Evolutionary conservation across 2,888 invertebrate genomes (phyloP).

Genomic region (Orchesella flavescens): DNA sequence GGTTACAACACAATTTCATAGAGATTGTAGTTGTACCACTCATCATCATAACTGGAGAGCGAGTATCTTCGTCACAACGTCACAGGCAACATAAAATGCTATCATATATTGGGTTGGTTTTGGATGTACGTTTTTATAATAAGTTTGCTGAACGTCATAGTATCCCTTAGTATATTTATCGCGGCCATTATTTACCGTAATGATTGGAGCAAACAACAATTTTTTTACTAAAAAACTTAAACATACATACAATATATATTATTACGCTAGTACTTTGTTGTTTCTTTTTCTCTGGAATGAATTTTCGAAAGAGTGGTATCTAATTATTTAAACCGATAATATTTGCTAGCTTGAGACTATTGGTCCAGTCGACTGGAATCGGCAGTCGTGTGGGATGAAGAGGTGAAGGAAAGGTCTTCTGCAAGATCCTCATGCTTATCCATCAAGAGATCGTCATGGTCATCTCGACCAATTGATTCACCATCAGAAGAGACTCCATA

Average conservation of each 20-base stretch:
- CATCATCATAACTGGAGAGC: neutral
- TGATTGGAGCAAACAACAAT: conserved; percentile 18
- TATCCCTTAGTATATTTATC: too few relatives aligned
- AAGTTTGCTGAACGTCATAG: neutral
- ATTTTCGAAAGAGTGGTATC: conserved; percentile 59
- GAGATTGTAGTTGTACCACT: neutral
- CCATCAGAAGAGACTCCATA: conserved; percentile 70
- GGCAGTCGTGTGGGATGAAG: conserved; percentile 69
- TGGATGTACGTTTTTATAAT: neutral
- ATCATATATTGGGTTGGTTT: neutral
- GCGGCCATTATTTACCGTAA: too few relatives aligned
- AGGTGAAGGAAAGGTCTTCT: conserved; percentile 72
- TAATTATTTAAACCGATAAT: conserved; percentile 5
- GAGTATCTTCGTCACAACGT: too few relatives aligned
- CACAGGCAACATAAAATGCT: too few relatives aligned
- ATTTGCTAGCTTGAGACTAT: conserved; percentile 64
- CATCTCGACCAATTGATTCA: conserved; percentile 71
- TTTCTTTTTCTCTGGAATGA: conserved; percentile 51
- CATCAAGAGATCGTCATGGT: conserved; percentile 69
- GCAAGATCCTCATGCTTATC: conserved; percentile 72
- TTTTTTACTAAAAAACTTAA: neutral
- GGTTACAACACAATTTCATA: neutral
- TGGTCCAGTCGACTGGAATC: conserved; percentile 71
- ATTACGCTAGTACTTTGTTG: conserved; percentile 14
- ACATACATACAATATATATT: conserved; percentile 13